Evolutionary conservation across 2,113 vertebrate genomes (phyloP).

Genomic region (Leucopternis melanops): DNA sequence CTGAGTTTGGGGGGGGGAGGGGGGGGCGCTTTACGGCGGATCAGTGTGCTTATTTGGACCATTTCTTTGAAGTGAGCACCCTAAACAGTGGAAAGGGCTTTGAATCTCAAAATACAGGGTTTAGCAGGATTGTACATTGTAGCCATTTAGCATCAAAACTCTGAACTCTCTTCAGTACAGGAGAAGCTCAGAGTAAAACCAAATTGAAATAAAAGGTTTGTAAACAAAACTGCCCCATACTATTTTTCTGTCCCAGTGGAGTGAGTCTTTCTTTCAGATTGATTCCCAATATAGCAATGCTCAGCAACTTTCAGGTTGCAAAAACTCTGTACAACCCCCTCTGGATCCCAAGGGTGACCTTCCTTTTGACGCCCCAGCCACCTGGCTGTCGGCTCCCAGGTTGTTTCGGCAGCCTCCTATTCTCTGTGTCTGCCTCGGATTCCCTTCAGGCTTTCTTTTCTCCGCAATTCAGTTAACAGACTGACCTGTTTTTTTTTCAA

Average conservation of each 20-base stretch:
- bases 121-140: not conserved
- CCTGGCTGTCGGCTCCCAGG: not conserved
- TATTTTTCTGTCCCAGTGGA: not conserved
- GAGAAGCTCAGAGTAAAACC: not conserved
- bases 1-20: not conserved
- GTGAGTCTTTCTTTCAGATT: not conserved
- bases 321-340: not conserved
- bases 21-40: fast-evolving
- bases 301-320: not conserved
- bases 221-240: not conserved
- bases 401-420: not conserved
- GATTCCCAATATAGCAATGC: not conserved
- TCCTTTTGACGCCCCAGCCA: not conserved
- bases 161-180: not conserved
- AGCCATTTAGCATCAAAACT: not conserved
- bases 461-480: not conserved
- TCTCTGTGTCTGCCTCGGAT: not conserved
- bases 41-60: not conserved
- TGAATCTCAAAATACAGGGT: not conserved
- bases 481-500: conserved; percentile 93
- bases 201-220: not conserved
- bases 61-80: not conserved
- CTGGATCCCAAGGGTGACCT: not conserved
- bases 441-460: not conserved
- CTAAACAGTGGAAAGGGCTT: not conserved